A percentile compares a stretch with the other conserved stretches of the same genome.
phyloP scores from a whole-genome alignment of 1,140 invertebrate genomes.

The Acyrthosiphon pisum region DNA sequence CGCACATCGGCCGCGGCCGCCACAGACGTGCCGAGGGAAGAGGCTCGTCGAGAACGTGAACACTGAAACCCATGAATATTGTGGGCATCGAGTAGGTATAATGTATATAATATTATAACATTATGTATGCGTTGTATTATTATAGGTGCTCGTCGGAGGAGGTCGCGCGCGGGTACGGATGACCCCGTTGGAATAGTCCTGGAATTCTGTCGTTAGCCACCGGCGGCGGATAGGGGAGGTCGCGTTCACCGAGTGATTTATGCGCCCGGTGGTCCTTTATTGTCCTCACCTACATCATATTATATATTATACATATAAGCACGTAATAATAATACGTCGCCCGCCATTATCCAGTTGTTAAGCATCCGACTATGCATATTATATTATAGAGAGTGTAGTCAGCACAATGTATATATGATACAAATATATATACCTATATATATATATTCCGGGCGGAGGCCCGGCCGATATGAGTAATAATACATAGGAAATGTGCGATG shows the following conservation, averaged over 20 bases:
- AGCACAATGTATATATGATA: background rate
- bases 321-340: background rate
- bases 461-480: background rate
- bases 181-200: conserved; percentile 50
- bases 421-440: background rate
- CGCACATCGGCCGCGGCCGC: too few species aligned
- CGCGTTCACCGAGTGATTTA: conserved; percentile 39
- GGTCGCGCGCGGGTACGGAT: background rate
- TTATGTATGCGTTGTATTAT: background rate
- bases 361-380: background rate
- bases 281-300: conserved; percentile 14
- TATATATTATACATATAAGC: conserved; percentile 5
- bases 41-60: background rate
- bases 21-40: too few species aligned
- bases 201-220: conserved; percentile 4
- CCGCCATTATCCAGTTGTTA: conserved; percentile 51
- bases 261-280: conserved; percentile 36
- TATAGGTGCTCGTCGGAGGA: background rate
- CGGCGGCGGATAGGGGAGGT: background rate
- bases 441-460: background rate
- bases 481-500: background rate
- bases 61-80: background rate
- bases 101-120: background rate
- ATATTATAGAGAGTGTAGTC: background rate
- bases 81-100: background rate